These are phyloP conservation scores for Macrotis lagotis DNA, from an alignment of 2,113 vertebrate species.

Conservation along the genomic window DNA sequence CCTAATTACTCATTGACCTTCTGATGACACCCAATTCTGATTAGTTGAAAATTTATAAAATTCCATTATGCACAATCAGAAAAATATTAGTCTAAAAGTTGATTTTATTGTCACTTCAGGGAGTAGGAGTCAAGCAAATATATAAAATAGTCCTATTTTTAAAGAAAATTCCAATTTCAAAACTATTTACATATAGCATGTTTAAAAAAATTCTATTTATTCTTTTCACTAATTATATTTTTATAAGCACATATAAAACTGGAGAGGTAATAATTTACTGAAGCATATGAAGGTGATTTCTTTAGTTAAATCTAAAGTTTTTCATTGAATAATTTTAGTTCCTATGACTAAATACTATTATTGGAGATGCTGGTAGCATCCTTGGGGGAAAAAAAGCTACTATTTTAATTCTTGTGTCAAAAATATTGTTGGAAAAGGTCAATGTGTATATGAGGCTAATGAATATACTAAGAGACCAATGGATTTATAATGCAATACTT, in stretches of 20 bases:
- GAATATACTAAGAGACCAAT: background rate
- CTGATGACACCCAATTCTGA: background rate
- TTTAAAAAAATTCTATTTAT: background rate
- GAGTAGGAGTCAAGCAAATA: background rate
- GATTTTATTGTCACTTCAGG: background rate
- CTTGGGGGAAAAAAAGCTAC: background rate
- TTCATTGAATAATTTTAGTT: background rate
- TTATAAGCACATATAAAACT: background rate
- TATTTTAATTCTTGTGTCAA: background rate
- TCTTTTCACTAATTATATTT: background rate
- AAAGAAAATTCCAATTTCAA: background rate
- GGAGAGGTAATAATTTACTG: background rate
- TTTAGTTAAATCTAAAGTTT: background rate
- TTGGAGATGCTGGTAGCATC: background rate
- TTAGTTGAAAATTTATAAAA: background rate
- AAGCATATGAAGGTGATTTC: background rate
- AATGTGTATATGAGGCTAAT: background rate
- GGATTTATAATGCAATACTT: background rate
- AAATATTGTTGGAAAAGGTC: background rate
- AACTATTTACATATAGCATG: background rate
- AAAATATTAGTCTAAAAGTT: background rate
- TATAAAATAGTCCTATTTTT: background rate
- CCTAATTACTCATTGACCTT: background rate
- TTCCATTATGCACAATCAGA: background rate
- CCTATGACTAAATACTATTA: background rate